phyloP scores from a whole-genome alignment of 2,113 vertebrate genomes.

The Mystacornis crossleyi region DNA sequence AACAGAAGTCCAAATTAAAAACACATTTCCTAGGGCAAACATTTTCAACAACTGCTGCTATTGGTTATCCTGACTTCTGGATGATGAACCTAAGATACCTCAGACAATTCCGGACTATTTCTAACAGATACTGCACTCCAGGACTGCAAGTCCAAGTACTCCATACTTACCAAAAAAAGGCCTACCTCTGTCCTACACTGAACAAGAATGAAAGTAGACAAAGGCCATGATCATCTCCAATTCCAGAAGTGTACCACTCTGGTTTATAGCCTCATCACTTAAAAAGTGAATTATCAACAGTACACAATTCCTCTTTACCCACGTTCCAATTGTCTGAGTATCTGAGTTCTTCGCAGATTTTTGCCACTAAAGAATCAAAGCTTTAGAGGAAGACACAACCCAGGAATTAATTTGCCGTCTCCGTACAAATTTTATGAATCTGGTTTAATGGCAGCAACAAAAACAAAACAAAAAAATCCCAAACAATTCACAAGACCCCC shows the following conservation, averaged over 20 bases:
- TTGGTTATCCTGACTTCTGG: neutral
- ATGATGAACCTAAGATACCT: neutral
- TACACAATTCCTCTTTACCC: neutral
- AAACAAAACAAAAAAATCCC: neutral
- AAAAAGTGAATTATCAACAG: neutral
- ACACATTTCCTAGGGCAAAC: neutral
- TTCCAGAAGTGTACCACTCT: neutral
- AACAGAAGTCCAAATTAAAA: neutral
- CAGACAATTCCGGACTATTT: neutral
- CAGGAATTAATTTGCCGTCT: neutral
- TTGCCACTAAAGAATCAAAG: neutral
- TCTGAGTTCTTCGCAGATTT: neutral
- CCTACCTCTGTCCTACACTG: neutral
- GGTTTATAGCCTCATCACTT: neutral
- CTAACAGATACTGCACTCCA: neutral
- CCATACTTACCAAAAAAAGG: fast-evolving
- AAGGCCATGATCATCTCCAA: neutral
- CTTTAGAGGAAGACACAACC: neutral
- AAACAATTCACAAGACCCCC: neutral
- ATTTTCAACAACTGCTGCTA: neutral
- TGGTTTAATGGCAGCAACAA: neutral
- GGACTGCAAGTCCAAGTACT: neutral
- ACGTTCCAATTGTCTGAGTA: neutral
- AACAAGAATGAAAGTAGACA: neutral
- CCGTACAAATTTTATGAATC: neutral